Percentiles rank a stretch among this genome's conserved stretches.
These are phyloP conservation scores for Epinotia bilunana DNA, from an alignment of 2,888 invertebrate genomes.

Conservation along the genomic window DNA sequence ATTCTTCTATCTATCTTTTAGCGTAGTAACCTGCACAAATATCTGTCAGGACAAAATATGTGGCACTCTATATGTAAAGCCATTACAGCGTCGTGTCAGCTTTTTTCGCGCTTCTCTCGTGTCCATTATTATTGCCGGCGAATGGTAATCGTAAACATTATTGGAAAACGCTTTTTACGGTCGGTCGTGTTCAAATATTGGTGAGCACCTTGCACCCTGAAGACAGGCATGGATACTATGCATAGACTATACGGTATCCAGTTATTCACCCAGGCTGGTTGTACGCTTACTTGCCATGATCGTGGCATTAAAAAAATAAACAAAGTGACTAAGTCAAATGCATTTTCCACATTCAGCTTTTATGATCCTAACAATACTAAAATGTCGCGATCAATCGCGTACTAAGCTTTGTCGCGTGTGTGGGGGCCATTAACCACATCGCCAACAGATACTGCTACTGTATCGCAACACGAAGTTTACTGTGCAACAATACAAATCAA, in stretches of 20 bases:
- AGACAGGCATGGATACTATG: too few relatives aligned
- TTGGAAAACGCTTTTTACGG: too few relatives aligned
- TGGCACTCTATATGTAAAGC: neutral
- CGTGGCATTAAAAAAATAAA: neutral
- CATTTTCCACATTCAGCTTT: neutral
- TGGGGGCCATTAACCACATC: conserved; percentile 16
- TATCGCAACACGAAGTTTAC: conserved; percentile 31
- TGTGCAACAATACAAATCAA: conserved; percentile 23
- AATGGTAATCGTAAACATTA: neutral
- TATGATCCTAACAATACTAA: neutral
- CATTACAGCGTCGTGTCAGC: neutral
- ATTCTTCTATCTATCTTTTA: neutral
- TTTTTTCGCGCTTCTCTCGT: neutral
- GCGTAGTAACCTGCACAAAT: neutral
- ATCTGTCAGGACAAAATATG: neutral
- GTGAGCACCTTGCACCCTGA: too few relatives aligned
- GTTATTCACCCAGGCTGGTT: too few relatives aligned
- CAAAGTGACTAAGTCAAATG: neutral
- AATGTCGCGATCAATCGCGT: conserved; percentile 25
- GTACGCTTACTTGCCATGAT: too few relatives aligned
- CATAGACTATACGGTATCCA: too few relatives aligned
- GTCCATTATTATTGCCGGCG: neutral
- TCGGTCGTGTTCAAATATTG: too few relatives aligned
- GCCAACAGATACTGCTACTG: conserved; percentile 35
- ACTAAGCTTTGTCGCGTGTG: conserved; percentile 34